Base-by-base conservation (phyloP, 2,888 invertebrate species). In the Rhamnusium bicolor region DNA sequence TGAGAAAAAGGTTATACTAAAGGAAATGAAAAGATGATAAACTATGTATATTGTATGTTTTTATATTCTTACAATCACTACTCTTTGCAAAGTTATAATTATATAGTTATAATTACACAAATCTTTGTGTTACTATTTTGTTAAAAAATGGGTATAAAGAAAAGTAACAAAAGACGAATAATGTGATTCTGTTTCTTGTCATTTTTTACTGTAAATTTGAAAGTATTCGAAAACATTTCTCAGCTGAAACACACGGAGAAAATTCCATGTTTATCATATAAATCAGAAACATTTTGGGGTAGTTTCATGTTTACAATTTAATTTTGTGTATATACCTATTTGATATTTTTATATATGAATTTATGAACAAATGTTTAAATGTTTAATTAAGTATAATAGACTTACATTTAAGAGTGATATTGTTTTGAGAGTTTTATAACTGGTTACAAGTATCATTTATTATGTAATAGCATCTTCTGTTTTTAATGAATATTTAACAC, bases 261-360 rank as follows among this genome's bases (percentile, higher is more conserved):
- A 4, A 6, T 40, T 40, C n/a, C 4, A 0, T n/a, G 4, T 14
- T 14, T 40, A 3, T 40, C 40, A 2, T 2, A n/a, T n/a, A 0
- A n/a, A 40, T 40, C 6, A 51, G 18, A 18, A 16, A 51, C 51
- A 18, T 51, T 51, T 18, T 19, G 16, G 51, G 8, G 18, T 19
- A 19, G 51, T 51, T 51, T 16, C 16, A 51, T 18, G 10, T 51
- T 51, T 19, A 51, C 19, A 18, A 19, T 18, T 51, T 51, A 40
- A 19, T 18, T 51, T 51, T 51, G 18, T 51, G 12, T 51, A 51
- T 19, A 51, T 19, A 16, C 51, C 51, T 69, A 58, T 56, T 67
- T 63, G 14, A 72, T 53, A 60, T 16, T 67, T 16, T 56, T 65
- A 58, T 58, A 51, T 51, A 40, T 61, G 40, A 32, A 61, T 61